phyloP scores from a whole-genome alignment of 2,888 invertebrate species.

The Sinopyrophorus schimmeli region DNA sequence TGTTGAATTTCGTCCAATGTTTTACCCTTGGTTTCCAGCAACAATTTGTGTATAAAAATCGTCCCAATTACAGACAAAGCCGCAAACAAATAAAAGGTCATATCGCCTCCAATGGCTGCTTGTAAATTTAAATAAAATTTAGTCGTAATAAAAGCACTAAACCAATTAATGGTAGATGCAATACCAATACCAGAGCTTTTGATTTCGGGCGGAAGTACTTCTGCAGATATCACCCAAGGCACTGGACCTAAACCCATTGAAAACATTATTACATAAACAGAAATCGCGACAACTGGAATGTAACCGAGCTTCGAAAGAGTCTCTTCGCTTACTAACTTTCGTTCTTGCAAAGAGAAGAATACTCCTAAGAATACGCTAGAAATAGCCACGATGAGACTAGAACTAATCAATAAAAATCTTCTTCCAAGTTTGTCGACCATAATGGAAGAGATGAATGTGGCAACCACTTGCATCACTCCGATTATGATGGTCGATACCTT shows the following conservation, averaged over 20 bases:
- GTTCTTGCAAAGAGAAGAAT: constrained; percentile 62
- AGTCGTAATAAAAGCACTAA: constrained; percentile 77
- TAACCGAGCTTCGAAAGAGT: constrained; percentile 64
- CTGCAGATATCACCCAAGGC: constrained; percentile 84
- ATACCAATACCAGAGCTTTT: constrained; percentile 76
- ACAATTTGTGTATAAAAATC: constrained; percentile 66
- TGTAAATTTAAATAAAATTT: constrained; percentile 68
- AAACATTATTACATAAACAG: constrained; percentile 77
- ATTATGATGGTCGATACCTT: constrained; percentile 74
- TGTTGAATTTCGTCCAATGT: constrained; percentile 69
- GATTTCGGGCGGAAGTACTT: constrained; percentile 77
- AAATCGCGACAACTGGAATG: constrained; percentile 74
- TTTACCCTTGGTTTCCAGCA: no score
- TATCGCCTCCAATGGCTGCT: constrained; percentile 60
- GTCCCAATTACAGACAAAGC: constrained; percentile 66
- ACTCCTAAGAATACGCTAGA: constrained; percentile 70
- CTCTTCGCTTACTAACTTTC: constrained; percentile 45
- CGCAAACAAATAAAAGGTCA: constrained; percentile 76
- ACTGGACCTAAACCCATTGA: constrained; percentile 85
- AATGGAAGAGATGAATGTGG: constrained; percentile 73
- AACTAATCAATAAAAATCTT: constrained; percentile 71
- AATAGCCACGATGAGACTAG: constrained; percentile 70
- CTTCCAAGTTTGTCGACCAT: constrained; percentile 82
- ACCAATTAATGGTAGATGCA: constrained; percentile 80
- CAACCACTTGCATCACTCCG: constrained; percentile 77